Conservation (phyloP, 2,113 vertebrate genomes). For the Corythornis cristatus region DNA sequence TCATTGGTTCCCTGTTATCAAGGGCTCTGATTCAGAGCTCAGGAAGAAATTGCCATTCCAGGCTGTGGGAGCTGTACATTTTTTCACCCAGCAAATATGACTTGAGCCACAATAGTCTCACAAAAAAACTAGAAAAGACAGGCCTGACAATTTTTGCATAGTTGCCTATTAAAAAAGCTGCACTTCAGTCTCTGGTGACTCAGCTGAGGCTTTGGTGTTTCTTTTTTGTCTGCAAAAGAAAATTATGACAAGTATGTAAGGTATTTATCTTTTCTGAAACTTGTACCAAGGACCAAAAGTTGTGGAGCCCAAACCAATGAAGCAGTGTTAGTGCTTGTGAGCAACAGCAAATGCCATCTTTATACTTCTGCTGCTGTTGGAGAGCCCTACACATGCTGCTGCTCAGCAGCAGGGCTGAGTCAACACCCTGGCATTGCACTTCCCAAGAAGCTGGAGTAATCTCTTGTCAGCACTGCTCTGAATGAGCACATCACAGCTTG, state of each 20-base stretch:
- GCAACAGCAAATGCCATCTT: too few relatives aligned
- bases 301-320: too few relatives aligned
- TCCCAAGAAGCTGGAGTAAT: background rate
- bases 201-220: too few relatives aligned
- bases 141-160: too few relatives aligned
- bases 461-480: background rate
- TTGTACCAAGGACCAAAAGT: too few relatives aligned
- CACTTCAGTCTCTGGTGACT: too few relatives aligned
- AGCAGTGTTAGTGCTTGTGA: too few relatives aligned
- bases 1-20: background rate
- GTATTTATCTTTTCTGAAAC: too few relatives aligned
- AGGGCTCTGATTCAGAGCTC: conserved; percentile 31
- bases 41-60: background rate
- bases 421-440: background rate
- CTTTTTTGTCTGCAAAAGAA: too few relatives aligned
- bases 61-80: background rate
- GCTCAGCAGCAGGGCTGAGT: background rate
- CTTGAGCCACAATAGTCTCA: background rate
- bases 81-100: background rate
- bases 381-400: fast-evolving
- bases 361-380: background rate
- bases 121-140: too few relatives aligned
- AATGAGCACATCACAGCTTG: background rate
- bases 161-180: too few relatives aligned
- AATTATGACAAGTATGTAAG: too few relatives aligned